These are phyloP conservation scores for Drosophila lini DNA, from an alignment of 1,140 invertebrate genomes.

Conservation along the genomic window DNA sequence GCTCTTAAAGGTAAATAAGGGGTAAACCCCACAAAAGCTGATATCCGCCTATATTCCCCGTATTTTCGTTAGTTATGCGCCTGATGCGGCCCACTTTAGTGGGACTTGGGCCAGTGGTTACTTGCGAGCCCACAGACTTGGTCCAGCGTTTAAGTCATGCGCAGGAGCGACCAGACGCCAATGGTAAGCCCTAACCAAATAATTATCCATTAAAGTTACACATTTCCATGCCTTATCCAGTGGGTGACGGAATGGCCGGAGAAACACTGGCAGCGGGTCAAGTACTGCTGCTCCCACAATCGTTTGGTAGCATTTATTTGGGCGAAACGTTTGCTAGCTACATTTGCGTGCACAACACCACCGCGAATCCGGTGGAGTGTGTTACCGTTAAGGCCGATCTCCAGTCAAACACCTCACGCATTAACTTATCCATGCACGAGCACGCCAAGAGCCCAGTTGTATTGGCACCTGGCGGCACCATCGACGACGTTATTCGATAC, in stretches of 20 bases:
- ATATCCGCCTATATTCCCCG: not conserved
- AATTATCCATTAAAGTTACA: too few species aligned
- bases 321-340: constrained; percentile 99
- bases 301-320: constrained; percentile 93
- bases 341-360: constrained; percentile 98
- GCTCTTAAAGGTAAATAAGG: constrained; percentile 54
- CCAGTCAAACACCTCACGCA: constrained; percentile 95
- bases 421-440: constrained; percentile 89
- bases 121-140: constrained; percentile 59
- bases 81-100: constrained; percentile 66
- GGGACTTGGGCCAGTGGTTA: constrained; percentile 59
- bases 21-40: not conserved
- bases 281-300: constrained; percentile 96
- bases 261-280: constrained; percentile 94
- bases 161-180: constrained; percentile 17
- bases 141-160: constrained; percentile 41
- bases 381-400: constrained; percentile 95
- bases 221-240: not conserved
- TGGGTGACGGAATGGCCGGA: constrained; percentile 44
- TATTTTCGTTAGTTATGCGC: constrained; percentile 49
- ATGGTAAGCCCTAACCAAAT: not conserved
- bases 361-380: constrained; percentile 91
- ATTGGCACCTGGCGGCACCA: constrained; percentile 92
- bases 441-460: constrained; percentile 87
- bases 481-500: constrained; percentile 98